These are phyloP conservation scores for Apotomis capreana DNA, from an alignment of 2,888 invertebrate species.

Conservation along the genomic window DNA sequence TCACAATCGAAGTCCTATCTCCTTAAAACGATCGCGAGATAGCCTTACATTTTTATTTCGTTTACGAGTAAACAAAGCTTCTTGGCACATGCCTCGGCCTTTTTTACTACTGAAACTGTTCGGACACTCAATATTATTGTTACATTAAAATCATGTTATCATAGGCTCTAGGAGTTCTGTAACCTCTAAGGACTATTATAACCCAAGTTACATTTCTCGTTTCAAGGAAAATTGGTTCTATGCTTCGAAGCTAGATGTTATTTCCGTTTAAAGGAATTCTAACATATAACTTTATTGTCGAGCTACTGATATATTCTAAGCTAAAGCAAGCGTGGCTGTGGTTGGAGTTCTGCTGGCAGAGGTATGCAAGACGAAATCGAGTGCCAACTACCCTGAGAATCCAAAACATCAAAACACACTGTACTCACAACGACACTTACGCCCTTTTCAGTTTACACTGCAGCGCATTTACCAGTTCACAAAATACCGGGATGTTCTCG, in stretches of 20 bases:
- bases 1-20: too few relatives aligned
- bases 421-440: not conserved
- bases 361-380: slow-evolving; percentile 14
- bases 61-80: too few relatives aligned
- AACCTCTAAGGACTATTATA: not conserved
- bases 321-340: slow-evolving; percentile 15
- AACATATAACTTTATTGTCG: not conserved
- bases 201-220: not conserved
- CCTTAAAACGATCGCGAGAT: too few relatives aligned
- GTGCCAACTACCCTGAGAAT: not conserved
- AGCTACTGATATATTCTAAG: slow-evolving; percentile 19
- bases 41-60: too few relatives aligned
- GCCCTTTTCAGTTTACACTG: not conserved
- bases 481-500: not conserved
- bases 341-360: not conserved
- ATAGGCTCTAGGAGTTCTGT: slow-evolving; percentile 10
- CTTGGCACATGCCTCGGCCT: too few relatives aligned
- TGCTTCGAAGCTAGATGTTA: not conserved
- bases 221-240: not conserved
- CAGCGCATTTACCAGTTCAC: not conserved
- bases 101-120: not conserved
- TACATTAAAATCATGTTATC: slow-evolving; percentile 26
- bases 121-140: slow-evolving; percentile 17
- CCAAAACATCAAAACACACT: not conserved
- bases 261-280: not conserved